Base-by-base conservation (phyloP, 1,140 invertebrate genomes). In the Heterodera carotae region DNA sequence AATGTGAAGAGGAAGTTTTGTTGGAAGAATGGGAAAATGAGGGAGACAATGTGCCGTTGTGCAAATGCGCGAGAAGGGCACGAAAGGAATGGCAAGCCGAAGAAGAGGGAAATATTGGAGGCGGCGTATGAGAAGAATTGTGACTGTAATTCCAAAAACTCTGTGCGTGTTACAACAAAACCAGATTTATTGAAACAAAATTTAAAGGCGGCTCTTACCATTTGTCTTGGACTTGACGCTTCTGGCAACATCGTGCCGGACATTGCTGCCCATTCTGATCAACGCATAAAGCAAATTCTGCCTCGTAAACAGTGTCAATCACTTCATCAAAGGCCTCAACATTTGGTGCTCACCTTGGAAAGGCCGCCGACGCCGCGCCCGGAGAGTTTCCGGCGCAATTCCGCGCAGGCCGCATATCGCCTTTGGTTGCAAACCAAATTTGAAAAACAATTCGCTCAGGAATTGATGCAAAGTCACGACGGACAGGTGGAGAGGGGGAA, bases 301-400 rank as follows among this genome's bases (percentile, higher is more conserved):
- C 6, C 29, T 10, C 59, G 27, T 8, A 74, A 66, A 29, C 53
- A 15, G 33, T 74, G 36, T 12, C 31, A 27, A 0, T 34, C 64
- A 8, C 48, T 43, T 18, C 48, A 18, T 22, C 39, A 74, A 62
- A 27, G 56, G 25, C 53, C 72, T 25, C 43, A 64, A 27, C 72
- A 74, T 56, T 62, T 74, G 64, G 33, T 74, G 4, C 33, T 74
- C 36, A 59, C 48, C 36, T 62, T 78, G 39, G 77, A 78, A 70
- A 33, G 77, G 34, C 77, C 77, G 12, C 66, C 59, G 25, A 79
- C 77, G 27, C 77, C 77, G 22, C 69, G 77, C 70, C 76, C 77
- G 27, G 77, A 79, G 56, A 79, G 77, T 39, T 79, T 79, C 43
- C 56, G 77, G 18, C 56, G 77, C 59, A 79, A 79, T 62, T 79